phyloP scores from a whole-genome alignment of 2,888 invertebrate genomes.

The Yponomeuta cagnagella region DNA sequence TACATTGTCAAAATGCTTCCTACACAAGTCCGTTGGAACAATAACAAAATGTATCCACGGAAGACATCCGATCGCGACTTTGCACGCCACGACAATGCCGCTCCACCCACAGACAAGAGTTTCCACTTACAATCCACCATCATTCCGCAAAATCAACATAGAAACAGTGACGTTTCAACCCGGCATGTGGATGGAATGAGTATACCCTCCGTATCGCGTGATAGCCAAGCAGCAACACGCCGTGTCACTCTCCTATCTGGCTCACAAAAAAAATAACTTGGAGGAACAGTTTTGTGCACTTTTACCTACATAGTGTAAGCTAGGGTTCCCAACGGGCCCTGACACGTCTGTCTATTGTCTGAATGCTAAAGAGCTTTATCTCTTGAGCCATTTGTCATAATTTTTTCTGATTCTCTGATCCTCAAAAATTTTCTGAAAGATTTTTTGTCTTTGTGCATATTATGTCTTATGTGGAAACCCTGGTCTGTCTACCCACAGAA shows the following conservation, averaged over 20 bases:
- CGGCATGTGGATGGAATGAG: background rate
- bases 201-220: slow-evolving; percentile 17
- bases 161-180: background rate
- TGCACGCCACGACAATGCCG: background rate
- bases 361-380: no score
- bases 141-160: background rate
- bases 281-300: background rate
- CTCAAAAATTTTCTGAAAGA: no score
- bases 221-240: slow-evolving; percentile 18
- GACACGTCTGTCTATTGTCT: no score
- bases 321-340: background rate
- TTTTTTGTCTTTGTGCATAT: no score
- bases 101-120: background rate
- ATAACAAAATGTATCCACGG: slow-evolving; percentile 7
- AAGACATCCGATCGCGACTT: background rate
- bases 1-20: background rate
- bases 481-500: no score
- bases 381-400: no score
- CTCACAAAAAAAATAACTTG: background rate
- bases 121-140: background rate
- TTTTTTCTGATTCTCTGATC: no score
- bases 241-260: slow-evolving; percentile 19
- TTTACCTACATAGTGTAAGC: background rate
- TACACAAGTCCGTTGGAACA: background rate
- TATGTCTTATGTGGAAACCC: no score